Base-by-base conservation (phyloP, 2,797 vertebrate species). In the Naso thynnoides region DNA sequence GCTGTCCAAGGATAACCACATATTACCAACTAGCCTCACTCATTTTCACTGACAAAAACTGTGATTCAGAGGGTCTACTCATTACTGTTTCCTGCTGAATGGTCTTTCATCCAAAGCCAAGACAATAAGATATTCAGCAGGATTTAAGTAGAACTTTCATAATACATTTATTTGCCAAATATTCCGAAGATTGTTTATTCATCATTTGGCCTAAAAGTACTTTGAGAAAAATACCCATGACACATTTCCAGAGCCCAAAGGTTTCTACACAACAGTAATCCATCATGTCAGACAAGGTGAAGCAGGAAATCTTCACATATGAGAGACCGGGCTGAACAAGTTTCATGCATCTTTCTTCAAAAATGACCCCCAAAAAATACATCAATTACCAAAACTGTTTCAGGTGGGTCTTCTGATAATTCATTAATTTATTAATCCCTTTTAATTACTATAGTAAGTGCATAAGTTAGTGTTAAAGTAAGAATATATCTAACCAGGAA, bases 1-100 rank as follows among this genome's bases (percentile, higher is more conserved):
- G 64, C 11, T 57, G 24, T 63, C 55, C 61, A 7, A 24, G 58
- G 60, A 70, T 53, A 81, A 71, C 19, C 6, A 58, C 29, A 39
- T 24, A 52, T 63, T 50, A 58, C 18, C 16, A 14, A 45, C 16
- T 7, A 1, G 31, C 47, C 11, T 15, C 16, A 64, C 3, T 24
- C 4, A 53, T 39, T 55, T 45, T 27, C 19, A 38, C 23, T 19
- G 3, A 23, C 14, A 26, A 62, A 26, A 72, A 65, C 8, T 19
- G 16, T 26, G 33, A 21, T 62, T 42, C n/a, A n/a, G 8, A 42
- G 23, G 29, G 14, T 41, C 44, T 19, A 44, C 19, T 24, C 24
- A 29, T 16, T 31, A 14, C 19, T 13, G 26, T 38, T 63, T 47
- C 52, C 2, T 38, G 9, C 60, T 33, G 8, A 7, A 33, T 36